phyloP scores from a whole-genome alignment of 2,888 invertebrate genomes.

The Agonopterix subpropinquella region DNA sequence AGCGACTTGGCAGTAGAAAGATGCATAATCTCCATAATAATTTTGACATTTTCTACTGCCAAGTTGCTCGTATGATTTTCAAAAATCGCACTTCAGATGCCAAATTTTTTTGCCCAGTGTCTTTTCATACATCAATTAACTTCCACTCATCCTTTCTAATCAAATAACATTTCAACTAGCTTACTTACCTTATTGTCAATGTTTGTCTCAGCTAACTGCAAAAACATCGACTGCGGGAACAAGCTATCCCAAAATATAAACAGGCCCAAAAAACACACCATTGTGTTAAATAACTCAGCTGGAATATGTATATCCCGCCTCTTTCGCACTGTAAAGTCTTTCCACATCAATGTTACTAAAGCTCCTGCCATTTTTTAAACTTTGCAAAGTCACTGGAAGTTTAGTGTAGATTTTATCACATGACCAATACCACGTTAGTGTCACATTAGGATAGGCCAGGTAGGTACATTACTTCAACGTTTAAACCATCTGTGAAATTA shows the following conservation, averaged over 20 bases:
- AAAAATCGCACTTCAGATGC: too few species aligned
- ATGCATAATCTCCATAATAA: too few species aligned
- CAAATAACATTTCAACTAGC: neutral
- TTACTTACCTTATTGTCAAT: neutral
- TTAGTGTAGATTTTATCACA: neutral
- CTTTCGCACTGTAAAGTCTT: slow-evolving; percentile 30
- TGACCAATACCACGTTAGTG: neutral
- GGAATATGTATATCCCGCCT: slow-evolving; percentile 24
- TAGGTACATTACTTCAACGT: neutral
- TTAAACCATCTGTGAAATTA: neutral
- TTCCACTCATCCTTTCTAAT: too few species aligned
- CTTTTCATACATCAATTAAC: too few species aligned
- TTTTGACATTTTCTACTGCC: too few species aligned
- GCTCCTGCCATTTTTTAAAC: slow-evolving; percentile 17
- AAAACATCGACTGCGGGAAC: neutral
- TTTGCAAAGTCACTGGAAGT: neutral
- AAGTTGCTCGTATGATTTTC: too few species aligned
- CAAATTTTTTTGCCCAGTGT: too few species aligned
- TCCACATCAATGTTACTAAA: slow-evolving; percentile 34
- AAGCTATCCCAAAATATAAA: slow-evolving; percentile 6
- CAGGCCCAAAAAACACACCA: slow-evolving; percentile 17
- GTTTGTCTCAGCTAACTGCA: neutral
- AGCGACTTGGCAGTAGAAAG: too few species aligned
- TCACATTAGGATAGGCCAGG: neutral
- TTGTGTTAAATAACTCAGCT: slow-evolving; percentile 23